These are phyloP conservation scores for Campaea margaritaria DNA, from an alignment of 2,888 invertebrate species.

Conservation along the genomic window DNA sequence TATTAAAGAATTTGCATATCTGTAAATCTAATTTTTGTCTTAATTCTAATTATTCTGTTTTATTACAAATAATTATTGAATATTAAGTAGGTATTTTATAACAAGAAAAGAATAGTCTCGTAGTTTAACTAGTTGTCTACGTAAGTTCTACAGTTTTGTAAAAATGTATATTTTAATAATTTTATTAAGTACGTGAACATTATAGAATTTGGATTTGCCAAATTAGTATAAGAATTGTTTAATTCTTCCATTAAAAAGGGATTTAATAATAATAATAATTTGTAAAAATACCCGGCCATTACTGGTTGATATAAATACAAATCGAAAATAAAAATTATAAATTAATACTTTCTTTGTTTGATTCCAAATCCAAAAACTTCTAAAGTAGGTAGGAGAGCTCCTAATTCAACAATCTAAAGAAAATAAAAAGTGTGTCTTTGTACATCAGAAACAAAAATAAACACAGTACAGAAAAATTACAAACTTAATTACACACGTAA, in stretches of 20 bases:
- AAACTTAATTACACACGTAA: too few species aligned
- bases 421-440: too few species aligned
- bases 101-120: conserved; percentile 66
- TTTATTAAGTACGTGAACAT: conserved; percentile 72
- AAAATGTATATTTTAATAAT: conserved; percentile 81
- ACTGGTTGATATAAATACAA: conserved; percentile 78
- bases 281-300: conserved; percentile 78
- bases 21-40: conserved; percentile 53
- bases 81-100: conserved; percentile 77
- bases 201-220: conserved; percentile 82
- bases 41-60: conserved; percentile 48
- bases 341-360: conserved; percentile 69
- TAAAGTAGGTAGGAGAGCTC: background rate
- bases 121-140: conserved; percentile 59
- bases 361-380: conserved; percentile 44
- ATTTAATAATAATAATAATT: conserved; percentile 71
- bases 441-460: too few species aligned
- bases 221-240: conserved; percentile 81
- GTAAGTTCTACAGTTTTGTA: conserved; percentile 79
- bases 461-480: too few species aligned
- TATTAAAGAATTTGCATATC: conserved; percentile 71
- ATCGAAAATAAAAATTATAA: conserved; percentile 82
- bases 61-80: conserved; percentile 69
- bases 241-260: conserved; percentile 80
- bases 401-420: too few species aligned